Conservation (phyloP, 2,888 invertebrate species). For the Sepiola atlantica region DNA sequence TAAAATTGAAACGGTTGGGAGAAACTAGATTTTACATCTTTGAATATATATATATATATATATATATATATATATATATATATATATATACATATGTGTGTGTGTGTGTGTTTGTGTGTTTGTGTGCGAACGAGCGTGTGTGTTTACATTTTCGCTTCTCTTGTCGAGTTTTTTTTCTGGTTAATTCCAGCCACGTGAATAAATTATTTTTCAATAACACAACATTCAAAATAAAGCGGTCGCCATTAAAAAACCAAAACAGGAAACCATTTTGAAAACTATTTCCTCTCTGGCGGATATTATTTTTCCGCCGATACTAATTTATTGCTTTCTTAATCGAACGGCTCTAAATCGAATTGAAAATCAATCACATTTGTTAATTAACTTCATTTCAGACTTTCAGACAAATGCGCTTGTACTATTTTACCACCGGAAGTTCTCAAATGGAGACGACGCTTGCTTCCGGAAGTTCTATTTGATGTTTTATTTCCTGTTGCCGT, state of each 20-base stretch:
- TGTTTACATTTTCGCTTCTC: not conserved
- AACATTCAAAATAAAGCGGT: not conserved
- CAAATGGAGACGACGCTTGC: not conserved
- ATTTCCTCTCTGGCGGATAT: not conserved
- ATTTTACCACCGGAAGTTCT: conserved; percentile 32
- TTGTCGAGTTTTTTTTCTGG: not conserved
- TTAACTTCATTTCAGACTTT: conserved; percentile 32
- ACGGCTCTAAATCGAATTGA: not conserved
- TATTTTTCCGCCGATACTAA: not conserved
- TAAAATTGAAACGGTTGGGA: no score
- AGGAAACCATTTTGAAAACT: conserved; percentile 18
- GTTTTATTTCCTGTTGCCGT: not conserved
- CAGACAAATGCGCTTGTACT: not conserved
- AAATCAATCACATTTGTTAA: conserved; percentile 32
- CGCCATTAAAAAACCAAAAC: not conserved
- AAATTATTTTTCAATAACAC: conserved; percentile 12
- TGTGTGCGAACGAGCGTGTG: no score
- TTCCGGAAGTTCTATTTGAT: conserved; percentile 32
- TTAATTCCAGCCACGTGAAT: not conserved
- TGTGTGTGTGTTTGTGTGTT: no score
- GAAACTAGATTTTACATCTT: no score
- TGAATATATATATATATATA: no score
- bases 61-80: no score
- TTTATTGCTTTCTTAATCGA: not conserved
- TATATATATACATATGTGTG: no score